Evolutionary conservation across 2,797 vertebrate genomes (phyloP).

Genomic region (Momotus momota): DNA sequence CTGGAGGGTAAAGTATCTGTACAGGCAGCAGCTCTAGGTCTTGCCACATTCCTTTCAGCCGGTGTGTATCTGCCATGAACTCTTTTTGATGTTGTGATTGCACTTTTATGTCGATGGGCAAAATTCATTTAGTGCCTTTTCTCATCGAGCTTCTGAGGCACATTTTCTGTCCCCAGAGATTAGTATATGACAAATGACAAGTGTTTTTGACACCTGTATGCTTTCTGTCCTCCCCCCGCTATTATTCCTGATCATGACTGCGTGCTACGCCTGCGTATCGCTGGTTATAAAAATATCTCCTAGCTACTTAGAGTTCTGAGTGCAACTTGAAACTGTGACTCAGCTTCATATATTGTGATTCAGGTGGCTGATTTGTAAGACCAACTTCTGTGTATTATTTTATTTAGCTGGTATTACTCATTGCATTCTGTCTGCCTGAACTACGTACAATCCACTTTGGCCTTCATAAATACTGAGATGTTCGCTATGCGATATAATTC

Average conservation of each 20-base stretch:
- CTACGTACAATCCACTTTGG: background rate
- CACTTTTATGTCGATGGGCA: background rate
- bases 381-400: background rate
- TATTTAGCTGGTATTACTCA: background rate
- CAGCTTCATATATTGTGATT: background rate
- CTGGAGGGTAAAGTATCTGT: background rate
- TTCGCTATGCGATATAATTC: background rate
- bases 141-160: background rate
- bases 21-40: background rate
- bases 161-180: background rate
- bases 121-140: background rate
- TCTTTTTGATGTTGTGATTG: background rate
- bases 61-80: background rate
- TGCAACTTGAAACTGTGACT: background rate
- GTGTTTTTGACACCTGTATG: background rate
- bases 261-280: accelerated
- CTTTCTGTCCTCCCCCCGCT: background rate
- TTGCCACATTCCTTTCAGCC: background rate
- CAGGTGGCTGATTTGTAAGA: background rate
- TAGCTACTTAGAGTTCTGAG: background rate
- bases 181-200: background rate
- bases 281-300: background rate
- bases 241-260: background rate
- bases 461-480: background rate
- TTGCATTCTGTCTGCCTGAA: background rate